A percentile compares a stretch with the other conserved stretches of the same genome.
phyloP scores from a whole-genome alignment of 2,888 invertebrate species.

The Leucoma salicis region DNA sequence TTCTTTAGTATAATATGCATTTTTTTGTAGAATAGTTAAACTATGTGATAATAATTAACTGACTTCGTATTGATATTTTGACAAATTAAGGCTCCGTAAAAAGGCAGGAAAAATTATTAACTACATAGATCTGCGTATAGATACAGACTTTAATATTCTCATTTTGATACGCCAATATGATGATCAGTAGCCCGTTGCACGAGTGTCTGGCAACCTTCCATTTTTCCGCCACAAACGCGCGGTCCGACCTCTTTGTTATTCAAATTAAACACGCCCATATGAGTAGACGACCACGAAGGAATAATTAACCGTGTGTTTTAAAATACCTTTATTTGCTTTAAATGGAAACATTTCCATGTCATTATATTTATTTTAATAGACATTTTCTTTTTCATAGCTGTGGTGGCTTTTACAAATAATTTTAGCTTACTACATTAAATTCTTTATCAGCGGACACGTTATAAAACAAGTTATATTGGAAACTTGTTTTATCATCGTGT shows the following conservation, averaged over 20 bases:
- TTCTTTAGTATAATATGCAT: no score
- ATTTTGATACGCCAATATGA: no score
- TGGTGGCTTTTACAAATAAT: slow-evolving; percentile 1
- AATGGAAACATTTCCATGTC: slow-evolving; percentile 15
- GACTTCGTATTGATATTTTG: no score
- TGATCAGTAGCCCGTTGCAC: slow-evolving; percentile 34
- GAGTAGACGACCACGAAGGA: slow-evolving; percentile 47
- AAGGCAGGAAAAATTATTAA: no score
- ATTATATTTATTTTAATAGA: slow-evolving; percentile 8
- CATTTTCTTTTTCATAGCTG: no score
- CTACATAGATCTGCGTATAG: no score
- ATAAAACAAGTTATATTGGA: slow-evolving; percentile 22
- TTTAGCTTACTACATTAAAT: slow-evolving; percentile 14
- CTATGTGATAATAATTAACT: no score
- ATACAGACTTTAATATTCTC: no score
- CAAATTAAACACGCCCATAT: slow-evolving; percentile 64
- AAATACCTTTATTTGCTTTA: slow-evolving; percentile 18
- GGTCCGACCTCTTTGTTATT: slow-evolving; percentile 70
- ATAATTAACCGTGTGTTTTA: slow-evolving; percentile 64
- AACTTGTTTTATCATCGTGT: slow-evolving; percentile 40
- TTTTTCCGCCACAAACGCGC: slow-evolving; percentile 54
- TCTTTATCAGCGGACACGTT: slow-evolving; percentile 4
- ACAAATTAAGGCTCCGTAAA: no score
- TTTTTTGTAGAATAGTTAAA: no score
- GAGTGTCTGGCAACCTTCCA: slow-evolving; percentile 62